These are phyloP conservation scores for Chauna torquata DNA, from an alignment of 2,113 vertebrate species.

Conservation along the genomic window DNA sequence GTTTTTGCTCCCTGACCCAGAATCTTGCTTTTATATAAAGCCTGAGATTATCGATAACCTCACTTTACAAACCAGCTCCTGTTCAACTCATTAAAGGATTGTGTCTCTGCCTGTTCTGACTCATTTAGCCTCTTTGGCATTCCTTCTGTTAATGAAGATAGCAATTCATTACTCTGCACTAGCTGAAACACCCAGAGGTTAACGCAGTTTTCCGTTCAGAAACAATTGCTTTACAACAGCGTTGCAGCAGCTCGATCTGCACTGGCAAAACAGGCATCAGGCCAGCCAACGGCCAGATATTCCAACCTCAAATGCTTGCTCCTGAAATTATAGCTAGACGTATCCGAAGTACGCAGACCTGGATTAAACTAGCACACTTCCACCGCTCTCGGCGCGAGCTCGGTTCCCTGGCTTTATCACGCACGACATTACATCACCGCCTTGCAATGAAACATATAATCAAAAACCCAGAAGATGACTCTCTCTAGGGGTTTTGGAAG, in stretches of 20 bases:
- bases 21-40: constrained; percentile 68
- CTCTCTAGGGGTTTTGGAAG: constrained; percentile 56
- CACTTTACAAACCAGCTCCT: constrained; percentile 67
- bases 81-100: constrained; percentile 63
- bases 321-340: constrained; percentile 54
- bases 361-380: constrained; percentile 59
- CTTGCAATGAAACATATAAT: constrained; percentile 68
- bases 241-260: constrained; percentile 55
- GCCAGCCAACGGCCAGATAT: constrained; percentile 56
- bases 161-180: constrained; percentile 45
- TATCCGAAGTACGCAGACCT: constrained; percentile 40
- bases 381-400: constrained; percentile 34
- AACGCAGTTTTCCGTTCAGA: constrained; percentile 63
- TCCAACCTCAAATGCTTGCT: constrained; percentile 66
- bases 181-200: constrained; percentile 59
- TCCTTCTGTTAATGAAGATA: constrained; percentile 56
- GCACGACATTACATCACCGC: constrained; percentile 46
- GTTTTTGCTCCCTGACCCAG: constrained; percentile 68
- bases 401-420: constrained; percentile 45
- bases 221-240: constrained; percentile 30
- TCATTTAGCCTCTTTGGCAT: constrained; percentile 51
- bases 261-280: constrained; percentile 23
- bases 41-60: constrained; percentile 69
- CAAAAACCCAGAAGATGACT: constrained; percentile 64
- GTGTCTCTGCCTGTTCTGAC: constrained; percentile 66